Evolutionary conservation across 1,140 invertebrate species (phyloP).

Genomic region (Diuraphis noxia): DNA sequence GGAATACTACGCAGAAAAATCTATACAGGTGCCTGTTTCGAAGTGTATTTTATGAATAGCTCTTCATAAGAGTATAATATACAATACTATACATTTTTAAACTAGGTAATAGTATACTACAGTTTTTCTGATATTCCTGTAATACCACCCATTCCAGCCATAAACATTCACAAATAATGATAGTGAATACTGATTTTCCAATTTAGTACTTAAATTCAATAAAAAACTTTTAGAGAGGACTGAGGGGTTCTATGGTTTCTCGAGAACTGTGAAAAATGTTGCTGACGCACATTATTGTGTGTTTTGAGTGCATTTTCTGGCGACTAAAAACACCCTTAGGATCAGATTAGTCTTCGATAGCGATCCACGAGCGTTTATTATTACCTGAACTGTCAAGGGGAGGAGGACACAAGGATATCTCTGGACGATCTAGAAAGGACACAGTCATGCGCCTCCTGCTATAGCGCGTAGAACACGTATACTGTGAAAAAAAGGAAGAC

Average conservation of each 20-base stretch:
- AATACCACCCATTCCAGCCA: neutral
- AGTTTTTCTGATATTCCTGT: neutral
- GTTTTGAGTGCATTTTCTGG: neutral
- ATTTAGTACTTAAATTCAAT: constrained; percentile 13
- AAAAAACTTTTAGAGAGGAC: neutral
- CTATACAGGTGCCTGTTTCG: neutral
- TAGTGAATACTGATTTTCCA: neutral
- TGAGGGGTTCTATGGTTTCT: neutral
- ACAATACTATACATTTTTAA: neutral
- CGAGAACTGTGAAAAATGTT: neutral
- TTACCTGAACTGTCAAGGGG: constrained; percentile 46
- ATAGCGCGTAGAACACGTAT: neutral
- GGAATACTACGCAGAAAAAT: neutral
- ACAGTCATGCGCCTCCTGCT: constrained; percentile 7
- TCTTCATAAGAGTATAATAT: neutral
- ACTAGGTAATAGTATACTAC: neutral
- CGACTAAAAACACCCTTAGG: constrained; percentile 26
- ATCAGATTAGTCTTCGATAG: constrained; percentile 40
- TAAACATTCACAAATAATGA: neutral
- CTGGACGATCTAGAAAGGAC: constrained; percentile 31
- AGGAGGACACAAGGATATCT: constrained; percentile 30
- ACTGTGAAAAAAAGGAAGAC: constrained; percentile 41
- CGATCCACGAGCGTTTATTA: constrained; percentile 40
- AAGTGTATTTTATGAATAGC: neutral
- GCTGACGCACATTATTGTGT: constrained; percentile 1